Evolutionary conservation across 1,140 invertebrate genomes (phyloP).

Genomic region (Drosophila teissieri): DNA sequence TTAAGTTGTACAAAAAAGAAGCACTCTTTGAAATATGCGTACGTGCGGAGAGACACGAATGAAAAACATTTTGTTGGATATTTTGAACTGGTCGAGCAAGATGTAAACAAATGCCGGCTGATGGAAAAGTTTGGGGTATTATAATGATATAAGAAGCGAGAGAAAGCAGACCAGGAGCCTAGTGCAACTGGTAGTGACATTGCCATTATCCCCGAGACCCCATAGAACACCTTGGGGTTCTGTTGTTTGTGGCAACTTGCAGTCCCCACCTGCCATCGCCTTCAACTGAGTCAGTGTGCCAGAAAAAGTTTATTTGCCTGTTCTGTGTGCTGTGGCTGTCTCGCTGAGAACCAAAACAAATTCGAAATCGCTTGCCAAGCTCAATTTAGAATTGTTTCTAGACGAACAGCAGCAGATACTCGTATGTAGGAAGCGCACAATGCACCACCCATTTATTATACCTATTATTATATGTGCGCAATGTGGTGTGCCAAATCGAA

Average conservation of each 20-base stretch:
- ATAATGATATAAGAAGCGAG: neutral
- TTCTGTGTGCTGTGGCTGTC: too few relatives aligned
- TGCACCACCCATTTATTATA: conserved; percentile 4
- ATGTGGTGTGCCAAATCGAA: conserved; percentile 21
- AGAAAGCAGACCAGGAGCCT: conserved; percentile 1
- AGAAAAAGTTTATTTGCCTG: conserved; percentile 75
- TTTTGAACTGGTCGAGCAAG: conserved; percentile 5
- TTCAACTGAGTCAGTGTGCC: conserved; percentile 77
- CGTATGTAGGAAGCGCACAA: conserved; percentile 18
- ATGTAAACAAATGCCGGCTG: conserved; percentile 27
- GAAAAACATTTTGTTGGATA: neutral
- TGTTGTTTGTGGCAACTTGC: conserved; percentile 49
- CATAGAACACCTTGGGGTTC: conserved; percentile 32
- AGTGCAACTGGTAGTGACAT: conserved; percentile 10
- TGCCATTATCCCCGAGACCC: conserved; percentile 4
- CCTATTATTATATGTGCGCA: conserved; percentile 16
- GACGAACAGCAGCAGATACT: conserved; percentile 11
- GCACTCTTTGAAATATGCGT: conserved; percentile 20
- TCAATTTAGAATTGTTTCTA: conserved; percentile 42
- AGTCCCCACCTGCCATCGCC: conserved; percentile 54
- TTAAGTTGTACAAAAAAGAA: neutral
- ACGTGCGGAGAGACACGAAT: conserved; percentile 50
- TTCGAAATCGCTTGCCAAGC: conserved; percentile 50
- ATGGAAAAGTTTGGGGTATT: conserved; percentile 8
- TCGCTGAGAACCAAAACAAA: conserved; percentile 49